Conservation (phyloP, 1,140 invertebrate genomes). For the Akabosia matsudoensis region DNA sequence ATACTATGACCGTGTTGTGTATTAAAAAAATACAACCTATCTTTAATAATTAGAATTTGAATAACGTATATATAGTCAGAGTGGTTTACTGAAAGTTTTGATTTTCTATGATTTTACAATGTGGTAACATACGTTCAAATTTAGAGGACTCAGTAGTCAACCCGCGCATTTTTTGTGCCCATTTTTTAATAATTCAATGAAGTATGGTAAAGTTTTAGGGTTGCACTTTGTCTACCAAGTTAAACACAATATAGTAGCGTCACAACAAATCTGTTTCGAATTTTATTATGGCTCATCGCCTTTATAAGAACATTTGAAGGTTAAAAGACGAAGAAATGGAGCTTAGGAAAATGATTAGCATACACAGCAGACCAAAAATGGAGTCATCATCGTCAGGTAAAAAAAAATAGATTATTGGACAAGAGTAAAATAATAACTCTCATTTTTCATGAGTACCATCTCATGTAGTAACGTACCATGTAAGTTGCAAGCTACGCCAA, state of each 20-base stretch:
- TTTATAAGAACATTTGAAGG: constrained; percentile 15
- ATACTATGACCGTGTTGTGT: too few species aligned
- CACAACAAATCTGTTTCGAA: not conserved
- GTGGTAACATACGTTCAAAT: too few species aligned
- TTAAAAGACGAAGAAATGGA: constrained; percentile 14
- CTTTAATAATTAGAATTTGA: too few species aligned
- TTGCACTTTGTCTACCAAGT: too few species aligned
- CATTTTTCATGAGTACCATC: not conserved
- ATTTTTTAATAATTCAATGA: too few species aligned
- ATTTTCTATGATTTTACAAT: too few species aligned
- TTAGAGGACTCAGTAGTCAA: too few species aligned
- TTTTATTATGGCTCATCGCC: not conserved
- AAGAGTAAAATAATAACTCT: not conserved
- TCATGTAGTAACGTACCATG: not conserved
- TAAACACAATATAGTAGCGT: not conserved
- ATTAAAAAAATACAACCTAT: too few species aligned
- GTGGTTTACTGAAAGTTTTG: too few species aligned
- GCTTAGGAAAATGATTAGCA: not conserved
- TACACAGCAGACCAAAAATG: constrained; percentile 3
- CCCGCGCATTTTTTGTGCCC: too few species aligned
- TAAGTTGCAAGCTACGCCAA: not conserved
- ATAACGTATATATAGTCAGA: too few species aligned
- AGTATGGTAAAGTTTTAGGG: too few species aligned
- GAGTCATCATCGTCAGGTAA: not conserved
- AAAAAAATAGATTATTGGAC: not conserved